Evolutionary conservation across 2,113 vertebrate species (phyloP).

Genomic region (Saimiri boliviensis): DNA sequence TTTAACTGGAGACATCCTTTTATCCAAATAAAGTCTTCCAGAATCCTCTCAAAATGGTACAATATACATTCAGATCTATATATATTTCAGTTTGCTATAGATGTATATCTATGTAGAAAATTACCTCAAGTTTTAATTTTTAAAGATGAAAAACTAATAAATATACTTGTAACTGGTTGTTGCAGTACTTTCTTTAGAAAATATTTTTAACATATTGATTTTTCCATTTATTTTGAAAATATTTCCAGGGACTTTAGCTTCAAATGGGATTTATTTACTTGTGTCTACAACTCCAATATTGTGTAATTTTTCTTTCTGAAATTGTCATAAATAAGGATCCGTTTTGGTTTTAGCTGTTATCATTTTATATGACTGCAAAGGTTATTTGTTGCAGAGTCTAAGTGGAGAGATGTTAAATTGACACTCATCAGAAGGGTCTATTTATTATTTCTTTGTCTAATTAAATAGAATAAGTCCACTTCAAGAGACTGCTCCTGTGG

Average conservation of each 20-base stretch:
- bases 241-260: not conserved
- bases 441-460: conserved; percentile 20
- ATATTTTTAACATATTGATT: not conserved
- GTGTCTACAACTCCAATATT: not conserved
- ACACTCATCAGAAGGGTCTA: not conserved
- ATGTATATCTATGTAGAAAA: not conserved
- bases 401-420: conserved; percentile 17
- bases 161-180: not conserved
- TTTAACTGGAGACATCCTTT: not conserved
- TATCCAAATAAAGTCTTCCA: not conserved
- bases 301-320: conserved; percentile 47
- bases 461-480: not conserved
- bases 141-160: not conserved
- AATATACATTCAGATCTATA: not conserved
- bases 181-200: not conserved
- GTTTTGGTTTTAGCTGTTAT: not conserved
- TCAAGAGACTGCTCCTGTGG: not conserved
- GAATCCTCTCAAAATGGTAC: not conserved
- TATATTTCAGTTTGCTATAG: not conserved
- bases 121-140: not conserved
- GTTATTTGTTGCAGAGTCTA: not conserved
- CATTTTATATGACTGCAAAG: conserved; percentile 4
- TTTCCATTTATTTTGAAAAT: conserved; percentile 25
- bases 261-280: not conserved
- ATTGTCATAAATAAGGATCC: conserved; percentile 40